Evolutionary conservation across 2,797 vertebrate species (phyloP).

Genomic region (Melanotaenia boesemani): DNA sequence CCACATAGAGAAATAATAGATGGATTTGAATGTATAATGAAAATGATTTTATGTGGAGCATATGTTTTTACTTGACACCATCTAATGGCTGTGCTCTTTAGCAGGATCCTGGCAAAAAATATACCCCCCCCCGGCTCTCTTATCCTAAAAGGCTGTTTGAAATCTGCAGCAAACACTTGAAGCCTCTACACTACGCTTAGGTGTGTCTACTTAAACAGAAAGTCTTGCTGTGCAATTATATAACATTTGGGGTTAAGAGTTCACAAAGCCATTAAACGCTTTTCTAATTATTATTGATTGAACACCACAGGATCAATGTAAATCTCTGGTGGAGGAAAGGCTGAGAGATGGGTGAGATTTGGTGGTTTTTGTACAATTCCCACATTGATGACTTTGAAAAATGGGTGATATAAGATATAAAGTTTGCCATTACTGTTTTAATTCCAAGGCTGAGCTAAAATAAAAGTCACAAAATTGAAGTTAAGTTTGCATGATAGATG

Average conservation of each 20-base stretch:
- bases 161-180: conserved; percentile 60
- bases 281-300: conserved; percentile 84
- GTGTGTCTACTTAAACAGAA: conserved; percentile 50
- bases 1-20: background rate
- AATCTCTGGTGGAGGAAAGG: conserved; percentile 47
- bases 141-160: conserved; percentile 58
- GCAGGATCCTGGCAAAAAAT: conserved; percentile 12
- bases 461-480: no score
- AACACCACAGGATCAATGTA: conserved; percentile 65
- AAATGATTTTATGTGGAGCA: conserved; percentile 15
- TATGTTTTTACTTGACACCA: conserved; percentile 10
- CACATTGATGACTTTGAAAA: background rate
- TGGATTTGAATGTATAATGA: background rate
- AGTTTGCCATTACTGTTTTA: background rate
- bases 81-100: conserved; percentile 19
- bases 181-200: conserved; percentile 49
- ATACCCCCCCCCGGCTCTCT: conserved; percentile 33
- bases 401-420: background rate
- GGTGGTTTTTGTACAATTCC: conserved; percentile 10
- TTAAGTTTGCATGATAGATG: background rate
- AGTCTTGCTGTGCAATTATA: conserved; percentile 57
- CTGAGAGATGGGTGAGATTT: conserved; percentile 31
- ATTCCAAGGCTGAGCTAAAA: background rate
- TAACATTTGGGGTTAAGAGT: conserved; percentile 72
- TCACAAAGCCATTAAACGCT: conserved; percentile 79